Evolutionary conservation across 2,888 invertebrate genomes (phyloP).

Genomic region (Platycnemis pennipes): DNA sequence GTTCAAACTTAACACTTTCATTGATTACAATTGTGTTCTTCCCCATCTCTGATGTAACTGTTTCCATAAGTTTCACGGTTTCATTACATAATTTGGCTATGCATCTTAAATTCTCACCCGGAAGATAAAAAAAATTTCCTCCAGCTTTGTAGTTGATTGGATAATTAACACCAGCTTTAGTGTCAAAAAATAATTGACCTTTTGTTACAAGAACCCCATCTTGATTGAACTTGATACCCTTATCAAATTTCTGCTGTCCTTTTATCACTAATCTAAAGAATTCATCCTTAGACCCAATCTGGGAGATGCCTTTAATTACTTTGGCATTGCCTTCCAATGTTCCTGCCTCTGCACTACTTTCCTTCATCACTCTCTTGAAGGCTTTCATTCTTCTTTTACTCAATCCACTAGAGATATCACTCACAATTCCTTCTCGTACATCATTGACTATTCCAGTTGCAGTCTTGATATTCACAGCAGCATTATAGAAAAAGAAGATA

Average conservation of each 20-base stretch:
- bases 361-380: neutral
- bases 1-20: neutral
- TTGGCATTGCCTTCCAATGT: slow-evolving; percentile 80
- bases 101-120: neutral
- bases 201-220: neutral
- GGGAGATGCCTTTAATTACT: slow-evolving; percentile 81
- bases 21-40: neutral
- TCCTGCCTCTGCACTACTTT: slow-evolving; percentile 78
- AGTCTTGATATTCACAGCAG: slow-evolving; percentile 79
- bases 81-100: neutral
- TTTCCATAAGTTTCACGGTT: neutral
- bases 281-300: slow-evolving; percentile 81
- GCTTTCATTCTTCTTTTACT: neutral
- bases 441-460: slow-evolving; percentile 81
- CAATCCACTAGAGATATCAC: neutral
- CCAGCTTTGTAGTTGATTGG: neutral
- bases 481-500: slow-evolving; percentile 80
- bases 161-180: neutral
- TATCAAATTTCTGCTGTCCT: neutral
- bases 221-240: neutral
- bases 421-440: slow-evolving; percentile 79
- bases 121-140: neutral
- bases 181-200: neutral
- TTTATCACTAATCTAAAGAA: slow-evolving; percentile 81
- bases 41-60: neutral